Evolutionary conservation across 2,888 invertebrate species (phyloP).

Genomic region (Ophion obscuratus): DNA sequence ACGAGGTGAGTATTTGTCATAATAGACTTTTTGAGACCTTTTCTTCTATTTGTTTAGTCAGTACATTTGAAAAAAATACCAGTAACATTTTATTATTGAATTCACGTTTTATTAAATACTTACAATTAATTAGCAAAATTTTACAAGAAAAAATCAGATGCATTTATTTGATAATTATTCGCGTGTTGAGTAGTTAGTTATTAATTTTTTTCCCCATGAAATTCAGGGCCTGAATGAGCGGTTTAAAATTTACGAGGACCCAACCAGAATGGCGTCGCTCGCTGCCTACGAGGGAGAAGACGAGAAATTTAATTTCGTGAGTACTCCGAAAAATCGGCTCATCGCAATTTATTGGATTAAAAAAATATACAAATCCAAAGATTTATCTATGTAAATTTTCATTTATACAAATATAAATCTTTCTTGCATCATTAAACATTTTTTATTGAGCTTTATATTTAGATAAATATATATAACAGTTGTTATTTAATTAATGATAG

Average conservation of each 20-base stretch:
- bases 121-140: not conserved
- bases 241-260: conserved; percentile 62
- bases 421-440: not conserved
- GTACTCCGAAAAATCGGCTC: not conserved
- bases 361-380: too few species aligned
- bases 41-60: too few species aligned
- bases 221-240: conserved; percentile 25
- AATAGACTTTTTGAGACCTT: not conserved
- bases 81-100: too few species aligned
- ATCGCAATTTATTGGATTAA: too few species aligned
- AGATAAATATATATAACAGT: too few species aligned
- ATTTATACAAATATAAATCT: not conserved
- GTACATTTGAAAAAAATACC: too few species aligned
- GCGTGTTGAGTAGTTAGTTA: not conserved
- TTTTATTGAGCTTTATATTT: not conserved
- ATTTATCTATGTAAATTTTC: not conserved
- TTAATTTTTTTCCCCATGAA: not conserved
- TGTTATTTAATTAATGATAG: too few species aligned
- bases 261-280: conserved; percentile 61
- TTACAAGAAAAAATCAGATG: not conserved
- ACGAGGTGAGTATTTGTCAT: conserved; percentile 22
- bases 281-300: conserved; percentile 35
- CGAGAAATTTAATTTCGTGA: conserved; percentile 61
- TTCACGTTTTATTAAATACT: not conserved
- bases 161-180: not conserved